phyloP scores from a whole-genome alignment of 2,888 invertebrate species.

The Orthonevra nobilis region DNA sequence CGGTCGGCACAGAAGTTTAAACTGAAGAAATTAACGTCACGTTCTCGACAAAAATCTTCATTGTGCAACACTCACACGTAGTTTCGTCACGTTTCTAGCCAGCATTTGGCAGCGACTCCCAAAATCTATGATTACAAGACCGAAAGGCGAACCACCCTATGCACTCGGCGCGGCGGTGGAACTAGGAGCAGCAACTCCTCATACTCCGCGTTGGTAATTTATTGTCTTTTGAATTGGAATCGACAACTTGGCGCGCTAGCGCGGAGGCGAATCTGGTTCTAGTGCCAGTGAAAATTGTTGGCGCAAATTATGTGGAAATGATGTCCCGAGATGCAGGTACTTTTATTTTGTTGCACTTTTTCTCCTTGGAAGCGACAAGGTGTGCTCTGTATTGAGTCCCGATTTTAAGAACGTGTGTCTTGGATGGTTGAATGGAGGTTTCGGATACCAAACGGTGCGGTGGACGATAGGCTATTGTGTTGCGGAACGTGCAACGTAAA shows the following conservation, averaged over 20 bases:
- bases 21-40: constrained; percentile 59
- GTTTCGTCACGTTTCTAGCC: constrained; percentile 57
- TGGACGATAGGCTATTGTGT: constrained; percentile 37
- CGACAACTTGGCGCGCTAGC: no score
- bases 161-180: constrained; percentile 1
- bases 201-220: constrained; percentile 32
- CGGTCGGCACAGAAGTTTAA: constrained; percentile 14
- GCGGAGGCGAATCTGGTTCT: neutral
- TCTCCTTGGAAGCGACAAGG: neutral
- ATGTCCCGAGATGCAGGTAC: constrained; percentile 59
- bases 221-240: constrained; percentile 54
- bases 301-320: constrained; percentile 53
- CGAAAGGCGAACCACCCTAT: constrained; percentile 11
- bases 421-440: constrained; percentile 13
- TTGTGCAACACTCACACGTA: constrained; percentile 57
- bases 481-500: constrained; percentile 59
- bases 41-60: constrained; percentile 61
- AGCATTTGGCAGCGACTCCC: constrained; percentile 42
- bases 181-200: constrained; percentile 19
- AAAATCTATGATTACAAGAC: constrained; percentile 54
- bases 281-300: neutral
- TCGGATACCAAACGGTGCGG: constrained; percentile 4
- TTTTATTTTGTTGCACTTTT: constrained; percentile 20
- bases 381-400: constrained; percentile 17
- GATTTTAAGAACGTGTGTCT: constrained; percentile 56